Conservation (phyloP, 2,888 invertebrate genomes). For the Drosophila austrosaltans region DNA sequence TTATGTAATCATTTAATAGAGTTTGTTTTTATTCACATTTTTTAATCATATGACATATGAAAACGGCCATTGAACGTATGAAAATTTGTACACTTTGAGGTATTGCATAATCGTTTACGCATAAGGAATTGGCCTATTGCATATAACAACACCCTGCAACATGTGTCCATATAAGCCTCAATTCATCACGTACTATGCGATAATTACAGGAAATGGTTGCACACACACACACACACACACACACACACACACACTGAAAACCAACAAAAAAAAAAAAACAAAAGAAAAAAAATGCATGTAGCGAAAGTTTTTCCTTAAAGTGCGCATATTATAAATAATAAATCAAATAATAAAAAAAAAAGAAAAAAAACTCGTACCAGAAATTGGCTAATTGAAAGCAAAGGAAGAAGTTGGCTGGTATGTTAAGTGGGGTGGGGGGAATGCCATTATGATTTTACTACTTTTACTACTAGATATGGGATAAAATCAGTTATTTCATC, state of each 20-base stretch:
- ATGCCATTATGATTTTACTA: too few relatives aligned
- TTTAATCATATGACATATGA: background rate
- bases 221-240: constrained; percentile 8
- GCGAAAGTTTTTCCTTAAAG: constrained; percentile 69
- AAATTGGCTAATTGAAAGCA: constrained; percentile 68
- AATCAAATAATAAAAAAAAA: constrained; percentile 35
- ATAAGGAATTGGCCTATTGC: constrained; percentile 15
- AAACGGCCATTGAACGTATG: constrained; percentile 1
- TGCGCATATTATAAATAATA: constrained; percentile 62
- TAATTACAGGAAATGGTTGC: constrained; percentile 62
- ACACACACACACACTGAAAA: constrained; percentile 1
- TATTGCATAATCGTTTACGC: constrained; percentile 11
- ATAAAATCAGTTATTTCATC: constrained; percentile 12
- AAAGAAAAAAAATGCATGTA: constrained; percentile 38
- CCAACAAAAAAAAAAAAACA: background rate
- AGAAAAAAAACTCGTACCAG: constrained; percentile 36
- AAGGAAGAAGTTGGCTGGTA: constrained; percentile 48
- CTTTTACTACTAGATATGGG: background rate
- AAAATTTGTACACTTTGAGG: background rate
- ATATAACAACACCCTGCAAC: constrained; percentile 8
- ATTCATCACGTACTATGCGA: constrained; percentile 49
- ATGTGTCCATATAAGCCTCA: constrained; percentile 6
- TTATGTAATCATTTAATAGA: too few relatives aligned
- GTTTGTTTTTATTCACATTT: too few relatives aligned
- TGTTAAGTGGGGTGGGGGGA: background rate